A percentile compares a stretch with the other conserved stretches of the same genome.
Conservation (phyloP, 2,113 vertebrate genomes). For the Tragulus kanchil region DNA sequence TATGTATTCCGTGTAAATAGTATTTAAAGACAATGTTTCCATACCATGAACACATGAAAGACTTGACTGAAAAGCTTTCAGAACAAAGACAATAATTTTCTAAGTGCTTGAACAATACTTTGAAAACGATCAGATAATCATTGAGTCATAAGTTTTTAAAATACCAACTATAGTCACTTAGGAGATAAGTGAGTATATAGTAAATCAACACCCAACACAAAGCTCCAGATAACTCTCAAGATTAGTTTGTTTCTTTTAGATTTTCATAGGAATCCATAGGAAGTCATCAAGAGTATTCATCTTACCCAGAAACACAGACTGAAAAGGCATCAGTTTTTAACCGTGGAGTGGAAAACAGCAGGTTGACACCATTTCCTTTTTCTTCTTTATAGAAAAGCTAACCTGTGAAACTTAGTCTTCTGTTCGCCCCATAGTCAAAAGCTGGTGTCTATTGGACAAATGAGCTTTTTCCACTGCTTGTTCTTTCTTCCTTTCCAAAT, state of each 20-base stretch:
- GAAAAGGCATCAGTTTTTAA: neutral
- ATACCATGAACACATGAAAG: neutral
- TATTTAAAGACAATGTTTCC: neutral
- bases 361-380: neutral
- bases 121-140: neutral
- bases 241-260: neutral
- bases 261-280: neutral
- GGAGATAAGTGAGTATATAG: neutral
- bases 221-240: neutral
- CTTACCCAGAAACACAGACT: neutral
- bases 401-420: neutral
- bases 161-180: neutral
- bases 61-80: neutral
- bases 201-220: neutral
- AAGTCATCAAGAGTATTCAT: neutral
- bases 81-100: neutral
- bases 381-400: neutral
- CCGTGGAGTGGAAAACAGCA: neutral
- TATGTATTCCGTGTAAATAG: neutral
- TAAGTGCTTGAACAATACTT: neutral
- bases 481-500: conserved; percentile 64
- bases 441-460: conserved; percentile 1
- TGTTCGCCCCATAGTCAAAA: neutral
- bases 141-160: neutral
- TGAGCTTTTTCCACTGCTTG: conserved; percentile 26